These are phyloP conservation scores for Cryptocephalus primarius DNA, from an alignment of 2,888 invertebrate species.

Conservation along the genomic window DNA sequence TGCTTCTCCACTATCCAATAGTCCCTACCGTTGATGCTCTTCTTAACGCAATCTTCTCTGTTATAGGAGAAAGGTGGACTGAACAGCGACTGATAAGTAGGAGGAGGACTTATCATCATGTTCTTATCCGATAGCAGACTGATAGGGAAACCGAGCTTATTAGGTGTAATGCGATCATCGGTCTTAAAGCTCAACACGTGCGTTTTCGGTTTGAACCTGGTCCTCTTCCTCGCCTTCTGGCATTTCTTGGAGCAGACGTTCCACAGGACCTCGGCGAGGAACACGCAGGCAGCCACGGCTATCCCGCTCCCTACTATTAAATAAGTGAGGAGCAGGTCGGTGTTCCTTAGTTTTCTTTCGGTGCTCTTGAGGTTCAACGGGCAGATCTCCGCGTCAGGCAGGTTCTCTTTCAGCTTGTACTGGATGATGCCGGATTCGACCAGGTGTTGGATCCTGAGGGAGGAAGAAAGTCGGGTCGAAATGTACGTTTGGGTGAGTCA, in stretches of 20 bases:
- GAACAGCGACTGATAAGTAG: constrained; percentile 54
- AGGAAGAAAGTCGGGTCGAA: constrained; percentile 20
- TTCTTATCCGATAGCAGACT: constrained; percentile 11
- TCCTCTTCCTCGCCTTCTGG: constrained; percentile 2
- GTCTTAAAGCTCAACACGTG: constrained; percentile 1
- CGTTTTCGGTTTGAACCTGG: background rate
- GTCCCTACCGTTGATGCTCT: constrained; percentile 63
- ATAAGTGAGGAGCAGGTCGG: constrained; percentile 72
- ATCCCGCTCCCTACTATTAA: constrained; percentile 63
- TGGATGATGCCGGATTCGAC: constrained; percentile 69
- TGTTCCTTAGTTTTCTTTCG: constrained; percentile 64
- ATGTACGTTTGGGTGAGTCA: background rate
- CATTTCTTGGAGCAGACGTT: constrained; percentile 2
- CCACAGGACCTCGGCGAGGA: constrained; percentile 49
- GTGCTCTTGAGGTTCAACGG: constrained; percentile 71
- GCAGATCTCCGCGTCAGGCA: constrained; percentile 70
- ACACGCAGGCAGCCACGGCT: constrained; percentile 50
- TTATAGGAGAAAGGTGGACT: constrained; percentile 30
- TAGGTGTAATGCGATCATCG: constrained; percentile 12
- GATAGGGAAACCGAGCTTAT: constrained; percentile 8
- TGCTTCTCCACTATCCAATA: constrained; percentile 55
- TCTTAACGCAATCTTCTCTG: constrained; percentile 36
- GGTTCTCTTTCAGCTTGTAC: constrained; percentile 47
- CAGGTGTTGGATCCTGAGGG: constrained; percentile 51
- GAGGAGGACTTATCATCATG: constrained; percentile 39